phyloP scores from a whole-genome alignment of 2,113 vertebrate species.

The Mesocricetus auratus region DNA sequence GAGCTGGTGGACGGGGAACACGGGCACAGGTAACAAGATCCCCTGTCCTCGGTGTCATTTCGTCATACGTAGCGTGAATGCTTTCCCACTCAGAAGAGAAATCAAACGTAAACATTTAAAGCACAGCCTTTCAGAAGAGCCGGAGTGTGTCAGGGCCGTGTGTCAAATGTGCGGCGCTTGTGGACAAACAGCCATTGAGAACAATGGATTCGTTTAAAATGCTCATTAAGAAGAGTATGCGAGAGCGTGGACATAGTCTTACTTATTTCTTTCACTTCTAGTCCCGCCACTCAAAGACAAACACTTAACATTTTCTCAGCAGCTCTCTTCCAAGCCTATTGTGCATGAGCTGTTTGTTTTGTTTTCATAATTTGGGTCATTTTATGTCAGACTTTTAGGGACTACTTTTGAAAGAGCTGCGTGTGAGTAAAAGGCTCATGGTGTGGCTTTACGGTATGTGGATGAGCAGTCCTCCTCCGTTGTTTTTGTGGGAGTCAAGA shows the following conservation, averaged over 20 bases:
- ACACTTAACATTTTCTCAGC: not conserved
- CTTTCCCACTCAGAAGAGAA: not conserved
- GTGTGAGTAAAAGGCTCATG: not conserved
- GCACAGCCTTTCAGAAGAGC: not conserved
- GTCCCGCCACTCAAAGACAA: not conserved
- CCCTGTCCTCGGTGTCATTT: not conserved
- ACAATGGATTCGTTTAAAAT: conserved; percentile 20
- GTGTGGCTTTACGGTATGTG: not conserved
- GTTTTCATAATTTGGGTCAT: not conserved
- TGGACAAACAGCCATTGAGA: not conserved
- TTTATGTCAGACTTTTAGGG: not conserved
- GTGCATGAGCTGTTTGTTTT: not conserved
- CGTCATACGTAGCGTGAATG: not conserved
- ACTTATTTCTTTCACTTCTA: not conserved
- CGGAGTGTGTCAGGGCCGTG: not conserved
- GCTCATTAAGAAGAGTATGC: not conserved
- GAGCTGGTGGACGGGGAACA: not conserved
- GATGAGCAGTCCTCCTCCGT: not conserved
- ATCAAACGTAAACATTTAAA: not conserved
- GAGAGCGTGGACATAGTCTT: too few species aligned
- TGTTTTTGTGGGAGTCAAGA: not conserved
- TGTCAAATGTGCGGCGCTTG: too few species aligned
- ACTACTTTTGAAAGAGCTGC: not conserved
- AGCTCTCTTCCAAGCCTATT: not conserved
- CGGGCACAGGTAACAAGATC: not conserved